phyloP scores from a whole-genome alignment of 2,888 invertebrate species.

The Seira musarum region DNA sequence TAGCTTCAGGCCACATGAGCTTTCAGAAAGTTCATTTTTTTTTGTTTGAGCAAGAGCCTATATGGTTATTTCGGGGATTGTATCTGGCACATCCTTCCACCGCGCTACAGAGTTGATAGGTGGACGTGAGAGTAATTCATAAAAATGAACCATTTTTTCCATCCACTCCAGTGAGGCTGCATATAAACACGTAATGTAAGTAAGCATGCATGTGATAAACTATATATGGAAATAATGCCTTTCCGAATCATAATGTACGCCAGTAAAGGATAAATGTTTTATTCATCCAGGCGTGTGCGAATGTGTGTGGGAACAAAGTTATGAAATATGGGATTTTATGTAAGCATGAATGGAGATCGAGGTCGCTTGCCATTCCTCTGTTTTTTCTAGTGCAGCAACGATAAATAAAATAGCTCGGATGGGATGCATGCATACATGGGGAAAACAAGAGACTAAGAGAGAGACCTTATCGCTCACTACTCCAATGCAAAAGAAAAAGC shows the following conservation, averaged over 20 bases:
- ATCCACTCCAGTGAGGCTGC: not conserved
- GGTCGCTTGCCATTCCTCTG: slow-evolving; percentile 41
- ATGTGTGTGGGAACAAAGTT: slow-evolving; percentile 27
- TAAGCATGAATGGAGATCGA: slow-evolving; percentile 59
- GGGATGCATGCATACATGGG: slow-evolving; percentile 13
- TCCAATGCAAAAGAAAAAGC: not conserved
- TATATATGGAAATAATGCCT: slow-evolving; percentile 11
- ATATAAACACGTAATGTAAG: slow-evolving; percentile 21
- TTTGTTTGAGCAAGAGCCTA: not conserved
- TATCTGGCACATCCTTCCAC: slow-evolving; percentile 16
- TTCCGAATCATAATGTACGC: slow-evolving; percentile 16
- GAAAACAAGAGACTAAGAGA: slow-evolving; percentile 15
- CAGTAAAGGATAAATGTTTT: slow-evolving; percentile 19
- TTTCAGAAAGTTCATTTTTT: slow-evolving; percentile 13
- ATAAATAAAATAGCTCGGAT: slow-evolving; percentile 2
- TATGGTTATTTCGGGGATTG: slow-evolving; percentile 15
- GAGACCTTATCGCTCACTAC: not conserved
- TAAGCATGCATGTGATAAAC: slow-evolving; percentile 10
- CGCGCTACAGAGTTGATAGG: slow-evolving; percentile 9
- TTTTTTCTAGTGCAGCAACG: slow-evolving; percentile 18
- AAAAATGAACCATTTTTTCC: slow-evolving; percentile 30
- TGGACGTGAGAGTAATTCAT: slow-evolving; percentile 57
- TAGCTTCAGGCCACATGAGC: not conserved
- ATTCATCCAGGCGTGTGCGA: slow-evolving; percentile 19
- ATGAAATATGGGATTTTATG: slow-evolving; percentile 52